These are phyloP conservation scores for Megaustenia siamemsis DNA, from an alignment of 2,888 invertebrate genomes.

Conservation along the genomic window DNA sequence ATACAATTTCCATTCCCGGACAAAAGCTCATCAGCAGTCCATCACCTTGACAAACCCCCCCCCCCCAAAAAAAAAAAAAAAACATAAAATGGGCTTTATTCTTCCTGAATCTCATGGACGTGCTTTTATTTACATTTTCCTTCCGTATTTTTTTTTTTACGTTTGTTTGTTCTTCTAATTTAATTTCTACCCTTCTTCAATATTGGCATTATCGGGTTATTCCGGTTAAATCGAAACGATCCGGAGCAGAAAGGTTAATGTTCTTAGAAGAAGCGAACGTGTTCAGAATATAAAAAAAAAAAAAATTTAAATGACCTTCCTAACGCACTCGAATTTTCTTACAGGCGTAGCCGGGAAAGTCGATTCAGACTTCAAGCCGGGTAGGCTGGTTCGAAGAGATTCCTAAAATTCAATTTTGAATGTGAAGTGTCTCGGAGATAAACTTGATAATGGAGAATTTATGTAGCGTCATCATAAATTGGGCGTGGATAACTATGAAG, in stretches of 20 bases:
- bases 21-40: background rate
- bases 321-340: background rate
- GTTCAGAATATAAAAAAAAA: background rate
- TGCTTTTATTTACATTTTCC: background rate
- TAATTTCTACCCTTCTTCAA: background rate
- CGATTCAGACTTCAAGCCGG: background rate
- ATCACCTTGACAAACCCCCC: background rate
- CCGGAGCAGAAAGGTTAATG: background rate
- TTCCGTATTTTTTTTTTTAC: background rate
- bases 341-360: background rate
- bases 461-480: conserved; percentile 22
- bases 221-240: background rate
- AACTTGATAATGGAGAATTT: conserved; percentile 44
- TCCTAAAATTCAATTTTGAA: conserved; percentile 28
- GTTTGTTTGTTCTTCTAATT: conserved; percentile 17
- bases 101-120: background rate
- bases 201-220: conserved; percentile 24
- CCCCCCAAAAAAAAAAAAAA: background rate
- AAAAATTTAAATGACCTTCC: too few species aligned
- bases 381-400: background rate
- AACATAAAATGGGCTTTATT: background rate
- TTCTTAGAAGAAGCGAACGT: background rate
- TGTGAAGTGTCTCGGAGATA: conserved; percentile 16
- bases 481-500: background rate
- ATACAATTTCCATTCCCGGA: background rate